Conservation (phyloP, 2,888 invertebrate species). For the Hipparchia semele region DNA sequence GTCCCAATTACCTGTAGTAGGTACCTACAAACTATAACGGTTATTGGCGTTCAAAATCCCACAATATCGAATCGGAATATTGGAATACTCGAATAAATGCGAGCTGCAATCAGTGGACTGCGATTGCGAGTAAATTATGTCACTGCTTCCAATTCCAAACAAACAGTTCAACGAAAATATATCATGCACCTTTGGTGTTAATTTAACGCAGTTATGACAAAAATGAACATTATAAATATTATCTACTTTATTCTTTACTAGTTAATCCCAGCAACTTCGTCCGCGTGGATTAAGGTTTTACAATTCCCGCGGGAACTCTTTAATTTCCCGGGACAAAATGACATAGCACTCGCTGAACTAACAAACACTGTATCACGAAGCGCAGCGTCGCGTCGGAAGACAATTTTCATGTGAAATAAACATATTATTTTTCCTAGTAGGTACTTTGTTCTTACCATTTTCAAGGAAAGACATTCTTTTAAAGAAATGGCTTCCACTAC, state of each 20-base stretch:
- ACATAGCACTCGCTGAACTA: no score
- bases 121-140: neutral
- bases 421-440: neutral
- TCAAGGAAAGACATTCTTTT: neutral
- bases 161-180: neutral
- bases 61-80: slow-evolving; percentile 2
- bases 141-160: neutral
- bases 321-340: neutral
- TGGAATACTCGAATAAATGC: slow-evolving; percentile 1
- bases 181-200: neutral
- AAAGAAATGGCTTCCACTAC: slow-evolving; percentile 11
- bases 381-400: neutral
- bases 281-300: neutral
- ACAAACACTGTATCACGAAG: no score
- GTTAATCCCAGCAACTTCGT: neutral
- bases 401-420: neutral
- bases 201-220: neutral
- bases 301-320: neutral
- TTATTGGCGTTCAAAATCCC: slow-evolving; percentile 4
- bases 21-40: neutral
- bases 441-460: neutral
- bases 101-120: neutral
- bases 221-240: no score
- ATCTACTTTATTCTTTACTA: no score
- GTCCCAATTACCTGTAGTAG: neutral